Base-by-base conservation (phyloP, 2,113 vertebrate genomes). In the Megaptera novaeangliae region DNA sequence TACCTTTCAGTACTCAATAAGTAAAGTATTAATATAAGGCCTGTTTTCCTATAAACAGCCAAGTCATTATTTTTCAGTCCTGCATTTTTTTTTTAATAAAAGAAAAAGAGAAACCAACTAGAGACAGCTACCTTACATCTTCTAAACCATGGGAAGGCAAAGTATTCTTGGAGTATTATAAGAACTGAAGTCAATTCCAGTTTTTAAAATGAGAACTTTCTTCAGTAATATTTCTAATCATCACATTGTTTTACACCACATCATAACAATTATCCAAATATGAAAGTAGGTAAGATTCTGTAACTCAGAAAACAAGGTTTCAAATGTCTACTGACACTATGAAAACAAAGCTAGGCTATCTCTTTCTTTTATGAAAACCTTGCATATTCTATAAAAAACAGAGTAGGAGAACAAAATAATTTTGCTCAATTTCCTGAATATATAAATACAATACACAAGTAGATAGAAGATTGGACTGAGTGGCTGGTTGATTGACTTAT, bases 1-100 rank as follows among this genome's bases (percentile, higher is more conserved):
- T 96, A 61, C 23, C 27, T 98, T 98, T 98, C 9, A 96, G 61
- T 55, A 94, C 75, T 49, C 34, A 66, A 1, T 93, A 97, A 94
- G 97, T 92, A 87, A 96, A 93, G 9, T 63, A 27, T 64, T 91
- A 66, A 25, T 39, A 61, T 46, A 91, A 96, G 88, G 17, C 5
- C 14, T 59, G 2, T 69, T 95, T 93, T 17, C 34, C n/a, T 59
- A 31, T 31, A 89, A 89, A 20, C 2, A 23, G 63, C 49, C 14
- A 84, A 3, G 8, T 69, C 36, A 25, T 84, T 92, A 49, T 36
- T 93, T 94, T 88, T 78, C 9, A 71, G 68, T 75, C 14, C 23
- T 80, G 8, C 0, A n/a, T 21, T 59, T 36, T 39, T 34, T 36
- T 49, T 92, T 36, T 20, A 78, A 29, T 57, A 88, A 96, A 36